phyloP scores from a whole-genome alignment of 2,113 vertebrate species.

The Mesoclemmys tuberculata region DNA sequence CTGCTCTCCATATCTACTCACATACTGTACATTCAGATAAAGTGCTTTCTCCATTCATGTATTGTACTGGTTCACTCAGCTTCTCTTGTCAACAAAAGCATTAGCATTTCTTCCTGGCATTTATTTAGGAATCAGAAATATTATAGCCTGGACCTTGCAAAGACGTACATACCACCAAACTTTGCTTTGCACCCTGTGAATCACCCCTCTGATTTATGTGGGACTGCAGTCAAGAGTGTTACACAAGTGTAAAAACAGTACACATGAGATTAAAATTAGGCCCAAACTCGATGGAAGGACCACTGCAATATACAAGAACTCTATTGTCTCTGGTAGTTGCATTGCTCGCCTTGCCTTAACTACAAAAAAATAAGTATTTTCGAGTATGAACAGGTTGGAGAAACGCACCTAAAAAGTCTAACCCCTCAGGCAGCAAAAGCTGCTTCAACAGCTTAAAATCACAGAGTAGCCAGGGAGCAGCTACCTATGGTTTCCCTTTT shows the following conservation, averaged over 20 bases:
- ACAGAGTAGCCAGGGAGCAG: background rate
- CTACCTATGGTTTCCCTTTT: background rate
- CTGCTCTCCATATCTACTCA: background rate
- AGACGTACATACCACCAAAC: background rate
- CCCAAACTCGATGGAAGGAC: background rate
- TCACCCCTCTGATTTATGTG: background rate
- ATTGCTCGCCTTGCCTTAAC: background rate
- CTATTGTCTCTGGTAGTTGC: background rate
- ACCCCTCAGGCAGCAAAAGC: background rate
- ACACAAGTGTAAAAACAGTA: background rate
- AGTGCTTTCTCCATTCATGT: background rate
- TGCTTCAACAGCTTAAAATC: background rate
- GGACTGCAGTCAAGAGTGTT: background rate
- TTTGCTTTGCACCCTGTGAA: background rate
- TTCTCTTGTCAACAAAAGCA: background rate
- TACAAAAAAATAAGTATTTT: background rate
- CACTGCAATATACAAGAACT: background rate
- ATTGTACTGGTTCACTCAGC: background rate
- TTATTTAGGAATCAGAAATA: background rate
- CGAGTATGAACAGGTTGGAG: background rate
- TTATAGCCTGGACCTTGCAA: background rate
- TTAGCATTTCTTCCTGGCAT: background rate
- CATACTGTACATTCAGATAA: background rate
- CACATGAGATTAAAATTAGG: background rate
- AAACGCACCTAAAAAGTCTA: background rate